Conservation (phyloP, 2,113 vertebrate genomes). For the Ranitomeya imitator region DNA sequence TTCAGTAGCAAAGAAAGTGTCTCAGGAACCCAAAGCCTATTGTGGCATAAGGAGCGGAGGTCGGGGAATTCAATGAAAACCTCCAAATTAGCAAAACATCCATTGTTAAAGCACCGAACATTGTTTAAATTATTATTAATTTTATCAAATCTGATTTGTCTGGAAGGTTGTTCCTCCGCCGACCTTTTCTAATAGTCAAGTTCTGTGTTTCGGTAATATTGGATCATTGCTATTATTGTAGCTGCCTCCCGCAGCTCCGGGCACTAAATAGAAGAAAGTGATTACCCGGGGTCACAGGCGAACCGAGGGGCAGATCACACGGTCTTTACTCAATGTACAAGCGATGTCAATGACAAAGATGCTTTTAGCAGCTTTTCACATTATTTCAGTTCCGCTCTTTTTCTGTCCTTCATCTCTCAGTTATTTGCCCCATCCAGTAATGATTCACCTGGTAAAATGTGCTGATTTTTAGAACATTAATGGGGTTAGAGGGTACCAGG, state of each 20-base stretch:
- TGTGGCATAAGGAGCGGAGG: no score
- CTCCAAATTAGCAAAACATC: no score
- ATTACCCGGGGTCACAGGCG: background rate
- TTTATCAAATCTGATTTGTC: background rate
- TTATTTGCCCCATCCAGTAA: background rate
- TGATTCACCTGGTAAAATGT: background rate
- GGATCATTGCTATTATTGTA: background rate
- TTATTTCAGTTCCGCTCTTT: background rate
- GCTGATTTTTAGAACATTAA: background rate
- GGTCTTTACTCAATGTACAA: background rate
- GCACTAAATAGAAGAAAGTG: conserved; percentile 20
- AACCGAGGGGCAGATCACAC: background rate
- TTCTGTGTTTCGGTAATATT: background rate
- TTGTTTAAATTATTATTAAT: background rate
- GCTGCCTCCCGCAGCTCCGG: background rate
- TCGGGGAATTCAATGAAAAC: no score
- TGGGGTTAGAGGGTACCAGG: background rate
- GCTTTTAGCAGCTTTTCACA: background rate
- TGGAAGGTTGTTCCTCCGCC: background rate
- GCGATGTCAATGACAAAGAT: background rate
- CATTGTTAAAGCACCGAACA: no score
- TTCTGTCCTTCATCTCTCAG: background rate
- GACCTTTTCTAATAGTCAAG: background rate
- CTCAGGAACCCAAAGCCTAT: no score
- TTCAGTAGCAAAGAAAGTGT: no score